phyloP scores from a whole-genome alignment of 1,140 invertebrate genomes.

The Drosophila ananassae region DNA sequence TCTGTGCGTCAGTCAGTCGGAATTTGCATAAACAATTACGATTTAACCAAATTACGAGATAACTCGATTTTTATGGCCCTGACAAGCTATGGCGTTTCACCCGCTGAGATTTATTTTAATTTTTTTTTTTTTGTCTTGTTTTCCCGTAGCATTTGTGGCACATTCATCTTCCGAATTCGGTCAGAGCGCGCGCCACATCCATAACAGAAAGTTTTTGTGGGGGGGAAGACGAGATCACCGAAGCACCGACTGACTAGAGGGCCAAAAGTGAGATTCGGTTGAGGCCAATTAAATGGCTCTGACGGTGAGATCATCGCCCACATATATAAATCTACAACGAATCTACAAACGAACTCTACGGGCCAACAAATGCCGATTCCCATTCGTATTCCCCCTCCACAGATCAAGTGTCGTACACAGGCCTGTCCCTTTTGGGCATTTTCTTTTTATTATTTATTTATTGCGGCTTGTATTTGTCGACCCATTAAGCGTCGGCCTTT shows the following conservation, averaged over 20 bases:
- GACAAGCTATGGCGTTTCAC: conserved; percentile 5
- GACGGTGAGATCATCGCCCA: conserved; percentile 76
- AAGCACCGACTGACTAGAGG: conserved; percentile 2
- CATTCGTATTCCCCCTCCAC: conserved; percentile 27
- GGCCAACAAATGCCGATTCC: conserved; percentile 26
- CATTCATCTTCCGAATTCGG: conserved; percentile 76
- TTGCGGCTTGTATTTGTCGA: conserved; percentile 77
- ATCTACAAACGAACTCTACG: conserved; percentile 20
- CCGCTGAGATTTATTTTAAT: conserved; percentile 45
- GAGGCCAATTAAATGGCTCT: conserved; percentile 70
- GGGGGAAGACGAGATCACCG: too few species aligned
- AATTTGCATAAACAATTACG: conserved; percentile 55
- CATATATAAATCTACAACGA: conserved; percentile 21
- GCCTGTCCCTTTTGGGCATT: conserved; percentile 66
- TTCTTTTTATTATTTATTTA: conserved; percentile 82
- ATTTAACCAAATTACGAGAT: conserved; percentile 50
- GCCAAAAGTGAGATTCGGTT: conserved; percentile 51
- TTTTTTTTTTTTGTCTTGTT: conserved; percentile 10
- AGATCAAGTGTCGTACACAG: conserved; percentile 61
- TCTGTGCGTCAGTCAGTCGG: conserved; percentile 38
- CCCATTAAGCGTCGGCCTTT: conserved; percentile 70
- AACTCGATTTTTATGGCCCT: conserved; percentile 39
- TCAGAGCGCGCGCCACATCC: conserved; percentile 61
- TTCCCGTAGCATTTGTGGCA: conserved; percentile 58
- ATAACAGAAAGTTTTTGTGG: conserved; percentile 45